Conservation (phyloP, 37 sponge, comb jelly and placozoan species). For the Mnemiopsis leidyi region DNA sequence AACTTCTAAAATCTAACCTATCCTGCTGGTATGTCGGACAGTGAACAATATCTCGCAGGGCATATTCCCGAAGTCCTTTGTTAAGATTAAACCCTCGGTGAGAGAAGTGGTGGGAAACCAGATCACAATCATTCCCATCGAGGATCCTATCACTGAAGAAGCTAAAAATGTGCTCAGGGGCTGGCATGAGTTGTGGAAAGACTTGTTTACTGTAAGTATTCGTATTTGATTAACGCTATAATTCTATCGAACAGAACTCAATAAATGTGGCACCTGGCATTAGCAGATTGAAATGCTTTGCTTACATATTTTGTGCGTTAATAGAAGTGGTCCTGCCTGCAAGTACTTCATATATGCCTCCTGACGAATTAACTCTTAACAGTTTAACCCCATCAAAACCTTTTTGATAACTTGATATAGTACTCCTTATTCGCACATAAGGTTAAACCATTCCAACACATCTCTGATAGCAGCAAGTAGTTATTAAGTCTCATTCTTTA, state of each 20-base stretch:
- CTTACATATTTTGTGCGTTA: background rate
- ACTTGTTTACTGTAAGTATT: slow-evolving; percentile 10
- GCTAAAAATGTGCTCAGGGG: slow-evolving; percentile 44
- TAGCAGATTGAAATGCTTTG: background rate
- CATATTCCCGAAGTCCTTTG: slow-evolving; percentile 53
- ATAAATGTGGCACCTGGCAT: background rate
- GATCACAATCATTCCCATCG: slow-evolving; percentile 41
- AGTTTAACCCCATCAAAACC: too few species aligned
- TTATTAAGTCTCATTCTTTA: too few species aligned
- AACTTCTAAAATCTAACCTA: too few species aligned
- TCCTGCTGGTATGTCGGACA: too few species aligned
- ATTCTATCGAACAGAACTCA: background rate
- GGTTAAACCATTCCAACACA: too few species aligned
- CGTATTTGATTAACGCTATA: background rate
- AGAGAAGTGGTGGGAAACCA: background rate
- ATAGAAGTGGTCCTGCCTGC: background rate
- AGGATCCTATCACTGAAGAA: slow-evolving; percentile 51
- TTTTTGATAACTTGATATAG: too few species aligned
- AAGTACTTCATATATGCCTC: too few species aligned
- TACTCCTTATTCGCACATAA: too few species aligned
- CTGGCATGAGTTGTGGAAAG: slow-evolving; percentile 56
- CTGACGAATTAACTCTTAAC: background rate
- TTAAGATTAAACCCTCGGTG: slow-evolving; percentile 7
- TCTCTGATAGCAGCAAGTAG: too few species aligned
- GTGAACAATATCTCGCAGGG: background rate